A percentile compares a stretch with the other conserved stretches of the same genome.
phyloP scores from a whole-genome alignment of 2,797 vertebrate species.

The Bradypus variegatus region DNA sequence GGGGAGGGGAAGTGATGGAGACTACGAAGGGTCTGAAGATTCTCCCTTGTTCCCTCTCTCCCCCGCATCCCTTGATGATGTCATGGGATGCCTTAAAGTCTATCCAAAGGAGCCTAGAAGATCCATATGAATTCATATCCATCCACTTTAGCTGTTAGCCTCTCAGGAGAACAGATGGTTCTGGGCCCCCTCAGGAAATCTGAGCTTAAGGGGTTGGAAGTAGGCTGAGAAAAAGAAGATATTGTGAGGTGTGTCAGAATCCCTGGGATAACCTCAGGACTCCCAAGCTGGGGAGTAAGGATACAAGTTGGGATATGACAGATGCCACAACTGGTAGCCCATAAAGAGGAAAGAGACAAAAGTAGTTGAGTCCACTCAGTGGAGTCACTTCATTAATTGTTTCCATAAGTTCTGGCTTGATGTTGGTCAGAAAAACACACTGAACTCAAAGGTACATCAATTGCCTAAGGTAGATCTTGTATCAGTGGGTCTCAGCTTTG shows the following conservation, averaged over 20 bases:
- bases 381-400: not conserved
- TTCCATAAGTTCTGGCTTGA: not conserved
- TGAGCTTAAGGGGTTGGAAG: constrained; percentile 1
- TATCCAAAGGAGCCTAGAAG: not conserved
- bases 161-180: not conserved
- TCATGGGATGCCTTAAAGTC: not conserved
- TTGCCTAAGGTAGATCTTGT: not conserved
- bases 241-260: not conserved
- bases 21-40: not conserved
- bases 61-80: not conserved
- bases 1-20: not conserved
- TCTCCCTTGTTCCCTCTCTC: not conserved
- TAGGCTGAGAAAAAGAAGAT: not conserved
- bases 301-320: not conserved
- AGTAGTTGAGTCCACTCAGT: not conserved
- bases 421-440: constrained; percentile 10
- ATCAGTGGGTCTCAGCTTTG: not conserved
- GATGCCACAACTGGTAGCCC: not conserved
- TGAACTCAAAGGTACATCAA: not conserved
- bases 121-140: not conserved
- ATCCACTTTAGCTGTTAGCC: not conserved
- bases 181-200: not conserved
- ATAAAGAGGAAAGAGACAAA: not conserved
- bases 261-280: not conserved
- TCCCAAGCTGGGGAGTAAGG: not conserved